Evolutionary conservation across 1,140 invertebrate genomes (phyloP).

Genomic region (Eurytemora carolleeae): DNA sequence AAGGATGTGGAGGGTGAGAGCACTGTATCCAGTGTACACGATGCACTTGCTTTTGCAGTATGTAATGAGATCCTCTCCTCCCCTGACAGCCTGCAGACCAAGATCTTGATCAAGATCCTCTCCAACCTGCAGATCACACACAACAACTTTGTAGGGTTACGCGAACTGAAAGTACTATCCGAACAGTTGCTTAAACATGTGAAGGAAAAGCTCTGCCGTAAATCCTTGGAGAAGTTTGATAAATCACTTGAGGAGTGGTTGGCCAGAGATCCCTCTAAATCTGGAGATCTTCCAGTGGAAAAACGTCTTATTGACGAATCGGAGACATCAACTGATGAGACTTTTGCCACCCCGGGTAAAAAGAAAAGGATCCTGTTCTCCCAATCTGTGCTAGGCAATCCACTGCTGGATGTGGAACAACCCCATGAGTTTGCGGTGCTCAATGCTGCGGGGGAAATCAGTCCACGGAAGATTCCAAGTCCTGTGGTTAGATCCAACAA

Average conservation of each 20-base stretch:
- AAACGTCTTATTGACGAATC: not conserved
- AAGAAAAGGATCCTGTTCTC: not conserved
- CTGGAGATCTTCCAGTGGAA: not conserved
- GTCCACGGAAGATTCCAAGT: not conserved
- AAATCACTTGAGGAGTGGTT: not conserved
- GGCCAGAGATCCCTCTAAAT: not conserved
- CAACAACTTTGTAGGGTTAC: not conserved
- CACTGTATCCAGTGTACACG: constrained; percentile 17
- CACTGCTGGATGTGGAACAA: not conserved
- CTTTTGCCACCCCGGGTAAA: not conserved
- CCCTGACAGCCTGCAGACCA: constrained; percentile 8
- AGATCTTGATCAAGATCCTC: not conserved
- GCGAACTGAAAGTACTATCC: not conserved
- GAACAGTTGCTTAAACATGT: not conserved
- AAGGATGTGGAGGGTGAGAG: not conserved
- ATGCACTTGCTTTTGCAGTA: constrained; percentile 18
- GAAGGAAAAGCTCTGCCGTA: not conserved
- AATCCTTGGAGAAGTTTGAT: not conserved
- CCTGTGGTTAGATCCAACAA: too few relatives aligned
- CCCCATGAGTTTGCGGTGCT: too few relatives aligned
- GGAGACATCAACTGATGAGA: not conserved
- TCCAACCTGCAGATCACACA: not conserved
- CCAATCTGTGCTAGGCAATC: not conserved
- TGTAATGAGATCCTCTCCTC: constrained; percentile 18
- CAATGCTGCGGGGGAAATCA: too few relatives aligned